Base-by-base conservation (phyloP, 2,797 vertebrate genomes). In the Hafferia zeledoni region DNA sequence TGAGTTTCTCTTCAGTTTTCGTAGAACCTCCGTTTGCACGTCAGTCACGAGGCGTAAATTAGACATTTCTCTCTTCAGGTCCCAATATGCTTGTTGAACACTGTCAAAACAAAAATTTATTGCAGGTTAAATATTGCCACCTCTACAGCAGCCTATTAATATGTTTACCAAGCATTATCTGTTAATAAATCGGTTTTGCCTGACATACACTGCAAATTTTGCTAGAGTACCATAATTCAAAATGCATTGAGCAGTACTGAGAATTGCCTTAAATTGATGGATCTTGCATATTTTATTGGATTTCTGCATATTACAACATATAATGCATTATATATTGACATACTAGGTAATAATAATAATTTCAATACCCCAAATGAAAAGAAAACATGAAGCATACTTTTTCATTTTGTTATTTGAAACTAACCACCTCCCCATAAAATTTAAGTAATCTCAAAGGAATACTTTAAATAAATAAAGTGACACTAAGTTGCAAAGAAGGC, bases 41-140 rank as follows among this genome's bases (percentile, higher is more conserved):
- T 97, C 96, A 83, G 98, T 96, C 97, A 98, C 98, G 35, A 98
- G 94, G 90, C 89, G 97, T 94, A 98, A 94, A 94, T 98, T 98
- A 64, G 98, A 98, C 97, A 98, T 97, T 94, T 98, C 98, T 93
- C 95, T 98, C 97, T 97, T 98, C 96, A 98, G 95, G 71, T 98
- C 98, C 97, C 97, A 97, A 78, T 97, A 98, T 22, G 95, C 91
- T 86, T 98, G 97, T 22, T 98, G 97, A 83, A 97, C 13, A 27
- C 95, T 97, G 94, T 91, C 77, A 96, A 94, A 94, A 93, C 39
- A 94, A 78, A 80, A 37, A 13, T 24, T 59, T 33, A 50, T 11
- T 9, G 6, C 10, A 57, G 65, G 49, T 78, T 90, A 91, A 95
- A 17, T 65, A 67, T 2, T 78, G 57, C 50, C 53, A 31, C 30